Conservation (phyloP, 2,113 vertebrate species). For the Gobius niger region DNA sequence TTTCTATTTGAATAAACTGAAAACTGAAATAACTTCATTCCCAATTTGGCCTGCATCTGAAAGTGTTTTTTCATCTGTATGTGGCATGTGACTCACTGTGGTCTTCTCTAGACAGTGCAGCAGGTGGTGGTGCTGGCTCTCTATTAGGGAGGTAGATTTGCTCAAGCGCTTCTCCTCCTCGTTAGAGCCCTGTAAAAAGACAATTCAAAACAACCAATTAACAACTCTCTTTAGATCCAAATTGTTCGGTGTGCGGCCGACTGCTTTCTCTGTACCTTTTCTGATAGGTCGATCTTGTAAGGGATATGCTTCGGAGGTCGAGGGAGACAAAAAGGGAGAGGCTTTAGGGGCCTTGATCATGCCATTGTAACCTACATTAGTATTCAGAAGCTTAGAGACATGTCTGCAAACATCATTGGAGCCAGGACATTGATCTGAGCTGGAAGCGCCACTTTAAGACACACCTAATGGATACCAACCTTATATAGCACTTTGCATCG, state of each 20-base stretch:
- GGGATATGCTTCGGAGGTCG: slow-evolving; percentile 72
- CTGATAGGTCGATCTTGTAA: slow-evolving; percentile 79
- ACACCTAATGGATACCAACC: slow-evolving; percentile 31
- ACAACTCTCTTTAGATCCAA: slow-evolving; percentile 18
- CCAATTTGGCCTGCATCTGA: neutral
- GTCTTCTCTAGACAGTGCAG: slow-evolving; percentile 99
- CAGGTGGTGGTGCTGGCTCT: slow-evolving; percentile 98
- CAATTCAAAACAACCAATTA: slow-evolving; percentile 12
- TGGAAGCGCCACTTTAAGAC: slow-evolving; percentile 17
- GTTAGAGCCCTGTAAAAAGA: slow-evolving; percentile 80
- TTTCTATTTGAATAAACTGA: neutral
- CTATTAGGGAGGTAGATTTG: slow-evolving; percentile 89
- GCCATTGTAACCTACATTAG: slow-evolving; percentile 39
- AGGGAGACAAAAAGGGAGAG: slow-evolving; percentile 67
- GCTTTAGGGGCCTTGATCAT: slow-evolving; percentile 23
- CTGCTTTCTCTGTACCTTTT: slow-evolving; percentile 71
- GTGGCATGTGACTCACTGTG: slow-evolving; percentile 84
- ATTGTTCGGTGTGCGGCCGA: slow-evolving; percentile 39
- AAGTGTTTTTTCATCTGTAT: neutral
- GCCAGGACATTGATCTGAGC: slow-evolving; percentile 43
- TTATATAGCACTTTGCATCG: slow-evolving; percentile 27
- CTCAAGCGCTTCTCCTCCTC: slow-evolving; percentile 86
- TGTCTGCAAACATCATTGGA: slow-evolving; percentile 39
- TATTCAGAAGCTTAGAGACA: slow-evolving; percentile 27
- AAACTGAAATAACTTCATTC: neutral